Conservation (phyloP, 2,888 invertebrate genomes). For the Itoplectis maculator region DNA sequence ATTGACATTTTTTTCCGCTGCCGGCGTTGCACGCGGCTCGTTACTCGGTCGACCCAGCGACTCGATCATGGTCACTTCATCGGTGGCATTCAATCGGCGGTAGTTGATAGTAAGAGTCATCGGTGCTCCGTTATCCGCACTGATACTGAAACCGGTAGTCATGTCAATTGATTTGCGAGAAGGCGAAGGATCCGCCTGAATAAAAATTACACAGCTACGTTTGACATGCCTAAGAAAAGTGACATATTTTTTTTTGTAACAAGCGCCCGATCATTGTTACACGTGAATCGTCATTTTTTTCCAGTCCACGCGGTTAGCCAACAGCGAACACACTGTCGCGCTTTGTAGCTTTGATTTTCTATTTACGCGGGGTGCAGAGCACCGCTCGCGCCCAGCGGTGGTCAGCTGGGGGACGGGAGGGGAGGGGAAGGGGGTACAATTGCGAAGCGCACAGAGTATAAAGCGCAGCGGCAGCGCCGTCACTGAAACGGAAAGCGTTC, state of each 20-base stretch:
- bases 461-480: slow-evolving; percentile 38
- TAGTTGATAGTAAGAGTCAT: slow-evolving; percentile 33
- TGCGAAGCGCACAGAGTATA: slow-evolving; percentile 16
- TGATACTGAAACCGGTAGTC: neutral
- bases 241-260: neutral
- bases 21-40: neutral
- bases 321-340: neutral
- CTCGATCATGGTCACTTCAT: slow-evolving; percentile 33
- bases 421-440: slow-evolving; percentile 4
- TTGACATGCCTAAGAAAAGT: too few relatives aligned
- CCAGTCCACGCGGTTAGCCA: neutral
- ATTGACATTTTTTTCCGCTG: slow-evolving; percentile 12
- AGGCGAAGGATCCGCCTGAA: neutral
- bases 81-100: slow-evolving; percentile 16
- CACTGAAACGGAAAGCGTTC: slow-evolving; percentile 65
- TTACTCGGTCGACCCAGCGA: slow-evolving; percentile 23
- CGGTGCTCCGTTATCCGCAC: neutral
- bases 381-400: slow-evolving; percentile 2
- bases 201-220: neutral
- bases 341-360: slow-evolving; percentile 10
- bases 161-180: neutral
- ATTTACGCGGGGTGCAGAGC: neutral
- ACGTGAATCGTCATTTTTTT: neutral
- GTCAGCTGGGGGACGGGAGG: neutral
- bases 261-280: neutral